Conservation (phyloP, 2,113 vertebrate genomes). For the Tragelaphus strepsiceros region DNA sequence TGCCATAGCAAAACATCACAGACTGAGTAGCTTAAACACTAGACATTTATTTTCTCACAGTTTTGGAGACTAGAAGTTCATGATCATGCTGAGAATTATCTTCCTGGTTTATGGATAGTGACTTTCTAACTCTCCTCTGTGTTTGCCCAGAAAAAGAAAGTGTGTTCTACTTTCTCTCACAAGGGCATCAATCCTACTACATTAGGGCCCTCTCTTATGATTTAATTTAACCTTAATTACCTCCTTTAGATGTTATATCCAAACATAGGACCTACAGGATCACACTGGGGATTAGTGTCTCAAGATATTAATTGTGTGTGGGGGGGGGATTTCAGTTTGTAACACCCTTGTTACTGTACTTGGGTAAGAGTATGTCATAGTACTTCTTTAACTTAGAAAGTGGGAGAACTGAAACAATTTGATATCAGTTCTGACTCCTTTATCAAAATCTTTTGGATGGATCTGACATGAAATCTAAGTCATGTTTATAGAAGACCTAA, state of each 20-base stretch:
- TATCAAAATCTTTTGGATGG: background rate
- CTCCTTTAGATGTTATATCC: background rate
- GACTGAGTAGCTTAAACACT: background rate
- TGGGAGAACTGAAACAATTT: background rate
- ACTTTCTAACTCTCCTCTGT: background rate
- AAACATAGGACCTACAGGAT: background rate
- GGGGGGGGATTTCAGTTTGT: background rate
- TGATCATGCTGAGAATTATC: background rate
- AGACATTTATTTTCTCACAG: background rate
- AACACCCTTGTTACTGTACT: background rate
- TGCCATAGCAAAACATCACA: background rate
- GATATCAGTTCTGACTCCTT: background rate
- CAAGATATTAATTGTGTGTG: background rate
- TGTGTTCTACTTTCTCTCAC: background rate
- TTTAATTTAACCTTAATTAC: background rate
- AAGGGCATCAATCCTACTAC: background rate
- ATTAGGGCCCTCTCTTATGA: background rate
- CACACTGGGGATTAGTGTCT: background rate
- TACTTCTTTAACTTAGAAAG: background rate
- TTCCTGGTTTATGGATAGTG: background rate
- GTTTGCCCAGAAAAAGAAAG: background rate
- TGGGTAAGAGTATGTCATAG: background rate
- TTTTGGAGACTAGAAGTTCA: background rate
- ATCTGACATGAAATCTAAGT: background rate
- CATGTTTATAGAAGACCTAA: background rate